These are phyloP conservation scores for Bothrops jararaca DNA, from an alignment of 2,113 vertebrate genomes.

Conservation along the genomic window DNA sequence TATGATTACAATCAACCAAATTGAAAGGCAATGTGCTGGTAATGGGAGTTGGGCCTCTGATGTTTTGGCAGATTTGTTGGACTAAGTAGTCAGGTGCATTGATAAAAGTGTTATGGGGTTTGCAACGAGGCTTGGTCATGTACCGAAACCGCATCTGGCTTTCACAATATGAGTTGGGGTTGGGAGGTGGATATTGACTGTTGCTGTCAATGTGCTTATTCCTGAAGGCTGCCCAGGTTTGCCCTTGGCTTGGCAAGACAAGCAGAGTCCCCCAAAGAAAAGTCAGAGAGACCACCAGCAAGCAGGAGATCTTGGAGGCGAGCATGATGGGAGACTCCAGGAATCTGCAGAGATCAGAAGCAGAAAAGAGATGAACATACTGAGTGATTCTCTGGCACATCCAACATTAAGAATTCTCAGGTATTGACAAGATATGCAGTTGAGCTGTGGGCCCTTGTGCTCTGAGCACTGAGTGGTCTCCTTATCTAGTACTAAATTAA, in stretches of 20 bases:
- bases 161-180: neutral
- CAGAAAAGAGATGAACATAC: neutral
- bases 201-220: neutral
- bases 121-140: neutral
- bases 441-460: neutral
- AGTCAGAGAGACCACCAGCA: neutral
- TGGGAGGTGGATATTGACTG: neutral
- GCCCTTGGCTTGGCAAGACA: neutral
- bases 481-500: neutral
- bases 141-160: neutral
- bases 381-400: neutral
- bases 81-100: fast-evolving
- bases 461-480: neutral
- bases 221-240: neutral
- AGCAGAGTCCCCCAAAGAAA: neutral
- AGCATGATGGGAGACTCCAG: neutral
- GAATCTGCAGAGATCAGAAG: neutral
- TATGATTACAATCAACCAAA: neutral
- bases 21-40: neutral
- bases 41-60: neutral
- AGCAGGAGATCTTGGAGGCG: neutral
- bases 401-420: neutral
- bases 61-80: neutral
- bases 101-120: neutral
- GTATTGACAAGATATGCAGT: neutral